These are phyloP conservation scores for Saguinus midas DNA, from an alignment of 2,113 vertebrate genomes.

Conservation along the genomic window DNA sequence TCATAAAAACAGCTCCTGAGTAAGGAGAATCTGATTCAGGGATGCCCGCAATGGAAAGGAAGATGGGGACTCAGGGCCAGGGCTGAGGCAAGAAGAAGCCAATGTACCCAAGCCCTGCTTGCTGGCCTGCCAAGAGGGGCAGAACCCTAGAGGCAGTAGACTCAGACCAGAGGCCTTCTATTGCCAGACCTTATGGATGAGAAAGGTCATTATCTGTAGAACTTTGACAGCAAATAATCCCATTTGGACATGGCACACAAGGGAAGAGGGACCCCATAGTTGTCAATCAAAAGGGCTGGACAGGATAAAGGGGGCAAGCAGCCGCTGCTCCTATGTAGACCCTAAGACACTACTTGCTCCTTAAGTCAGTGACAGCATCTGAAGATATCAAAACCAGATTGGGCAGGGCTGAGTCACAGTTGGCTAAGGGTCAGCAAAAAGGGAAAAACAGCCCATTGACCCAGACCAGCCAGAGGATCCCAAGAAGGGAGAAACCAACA, in stretches of 20 bases:
- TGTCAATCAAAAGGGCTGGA: constrained; percentile 31
- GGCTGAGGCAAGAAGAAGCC: not conserved
- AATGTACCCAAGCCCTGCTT: not conserved
- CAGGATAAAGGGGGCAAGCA: not conserved
- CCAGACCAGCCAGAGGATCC: not conserved
- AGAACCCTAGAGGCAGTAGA: not conserved
- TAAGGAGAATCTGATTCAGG: constrained; percentile 69
- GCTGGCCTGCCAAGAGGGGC: not conserved
- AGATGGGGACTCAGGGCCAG: not conserved
- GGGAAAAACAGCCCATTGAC: not conserved
- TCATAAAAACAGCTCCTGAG: constrained; percentile 76
- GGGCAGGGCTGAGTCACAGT: no score
- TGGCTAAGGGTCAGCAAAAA: not conserved
- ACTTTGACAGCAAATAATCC: not conserved
- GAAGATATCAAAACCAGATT: not conserved
- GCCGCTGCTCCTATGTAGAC: not conserved
- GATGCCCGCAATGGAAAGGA: constrained; percentile 21
- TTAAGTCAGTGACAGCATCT: not conserved
- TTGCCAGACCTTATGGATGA: not conserved
- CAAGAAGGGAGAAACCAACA: not conserved
- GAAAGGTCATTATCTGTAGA: not conserved
- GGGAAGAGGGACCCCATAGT: not conserved
- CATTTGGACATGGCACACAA: constrained; percentile 40
- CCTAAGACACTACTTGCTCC: not conserved
- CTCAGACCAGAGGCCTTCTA: constrained; percentile 36